Conservation (phyloP, 2,113 vertebrate species). For the Spea bombifrons region DNA sequence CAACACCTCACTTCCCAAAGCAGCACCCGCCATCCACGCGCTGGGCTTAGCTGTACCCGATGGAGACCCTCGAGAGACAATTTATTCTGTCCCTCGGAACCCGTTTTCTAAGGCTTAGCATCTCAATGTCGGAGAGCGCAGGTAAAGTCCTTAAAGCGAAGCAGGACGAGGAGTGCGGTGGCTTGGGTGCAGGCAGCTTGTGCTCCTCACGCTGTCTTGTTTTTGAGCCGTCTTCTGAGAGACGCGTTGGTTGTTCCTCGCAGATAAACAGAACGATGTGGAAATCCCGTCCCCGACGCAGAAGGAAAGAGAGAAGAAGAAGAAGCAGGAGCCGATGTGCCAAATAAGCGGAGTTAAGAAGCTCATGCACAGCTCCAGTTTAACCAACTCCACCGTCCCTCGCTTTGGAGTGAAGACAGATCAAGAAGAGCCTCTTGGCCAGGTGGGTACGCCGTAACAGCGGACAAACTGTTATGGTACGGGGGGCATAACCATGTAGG, state of each 20-base stretch:
- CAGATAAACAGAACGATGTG: conserved; percentile 91
- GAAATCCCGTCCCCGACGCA: conserved; percentile 82
- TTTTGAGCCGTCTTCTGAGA: not conserved
- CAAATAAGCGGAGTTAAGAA: conserved; percentile 88
- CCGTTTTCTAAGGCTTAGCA: not conserved
- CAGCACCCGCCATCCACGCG: not conserved
- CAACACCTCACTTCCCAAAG: not conserved
- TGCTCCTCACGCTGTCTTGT: not conserved
- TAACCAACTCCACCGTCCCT: conserved; percentile 73
- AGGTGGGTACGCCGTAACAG: conserved; percentile 57
- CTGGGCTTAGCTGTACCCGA: not conserved
- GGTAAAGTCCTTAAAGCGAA: not conserved
- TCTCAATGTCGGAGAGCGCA: not conserved
- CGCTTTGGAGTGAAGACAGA: conserved; percentile 85
- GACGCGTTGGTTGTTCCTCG: not conserved
- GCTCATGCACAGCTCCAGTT: conserved; percentile 75
- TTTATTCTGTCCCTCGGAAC: not conserved
- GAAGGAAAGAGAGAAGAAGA: conserved; percentile 75
- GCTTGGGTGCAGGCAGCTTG: not conserved
- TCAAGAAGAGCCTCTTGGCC: conserved; percentile 80
- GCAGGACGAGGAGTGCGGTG: not conserved
- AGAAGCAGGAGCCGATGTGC: conserved; percentile 72
- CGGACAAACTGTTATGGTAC: too few relatives aligned
- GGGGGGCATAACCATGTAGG: too few relatives aligned
- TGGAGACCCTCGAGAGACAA: not conserved